phyloP scores from a whole-genome alignment of 2,797 vertebrate genomes.

The Pseudochirops corinnae region DNA sequence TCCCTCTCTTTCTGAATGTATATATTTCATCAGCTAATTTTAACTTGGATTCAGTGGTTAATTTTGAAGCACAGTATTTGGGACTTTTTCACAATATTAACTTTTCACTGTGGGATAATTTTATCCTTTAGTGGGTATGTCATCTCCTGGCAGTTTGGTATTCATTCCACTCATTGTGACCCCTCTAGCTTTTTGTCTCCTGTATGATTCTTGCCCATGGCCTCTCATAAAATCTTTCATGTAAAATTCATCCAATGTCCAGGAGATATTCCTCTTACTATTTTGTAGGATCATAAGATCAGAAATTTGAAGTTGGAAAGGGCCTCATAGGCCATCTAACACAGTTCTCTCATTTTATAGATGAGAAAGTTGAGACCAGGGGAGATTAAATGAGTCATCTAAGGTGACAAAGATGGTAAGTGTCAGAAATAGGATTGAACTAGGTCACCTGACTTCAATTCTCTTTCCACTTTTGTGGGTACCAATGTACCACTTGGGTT shows the following conservation, averaged over 20 bases:
- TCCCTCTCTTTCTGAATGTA: background rate
- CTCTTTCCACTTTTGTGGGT: background rate
- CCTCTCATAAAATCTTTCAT: background rate
- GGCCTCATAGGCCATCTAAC: background rate
- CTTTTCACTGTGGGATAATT: background rate
- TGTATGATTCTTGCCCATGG: background rate
- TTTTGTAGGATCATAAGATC: background rate
- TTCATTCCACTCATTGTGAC: background rate
- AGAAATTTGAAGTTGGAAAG: background rate
- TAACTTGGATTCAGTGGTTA: background rate
- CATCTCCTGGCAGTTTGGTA: background rate
- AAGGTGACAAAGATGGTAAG: background rate
- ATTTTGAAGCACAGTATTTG: conserved; percentile 36
- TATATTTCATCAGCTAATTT: background rate
- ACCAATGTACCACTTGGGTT: background rate
- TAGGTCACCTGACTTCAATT: background rate
- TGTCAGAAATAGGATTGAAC: background rate
- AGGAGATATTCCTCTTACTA: background rate
- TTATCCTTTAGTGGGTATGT: background rate
- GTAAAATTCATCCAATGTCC: background rate
- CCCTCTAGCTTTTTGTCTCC: background rate
- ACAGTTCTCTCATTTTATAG: background rate
- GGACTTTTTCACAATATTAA: background rate
- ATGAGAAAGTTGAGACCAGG: background rate
- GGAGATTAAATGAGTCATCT: background rate